These are phyloP conservation scores for Cassiopea andromeda DNA, from an alignment of 30 jellyfish, hydroid and myxozoan genomes.

Conservation along the genomic window DNA sequence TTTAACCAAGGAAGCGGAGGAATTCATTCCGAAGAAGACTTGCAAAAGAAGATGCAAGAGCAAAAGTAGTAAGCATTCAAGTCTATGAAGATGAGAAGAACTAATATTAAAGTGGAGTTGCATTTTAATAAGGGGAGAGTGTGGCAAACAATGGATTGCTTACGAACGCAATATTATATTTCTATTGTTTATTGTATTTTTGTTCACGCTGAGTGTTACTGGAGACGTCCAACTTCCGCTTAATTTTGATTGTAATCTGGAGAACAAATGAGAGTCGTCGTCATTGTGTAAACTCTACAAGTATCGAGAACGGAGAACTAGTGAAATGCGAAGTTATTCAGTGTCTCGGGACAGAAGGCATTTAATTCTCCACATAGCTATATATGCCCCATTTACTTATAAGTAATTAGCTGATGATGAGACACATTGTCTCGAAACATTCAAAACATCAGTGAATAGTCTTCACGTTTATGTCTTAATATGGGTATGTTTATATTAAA, in stretches of 20 bases:
- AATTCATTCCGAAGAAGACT: background rate
- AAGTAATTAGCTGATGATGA: too few relatives aligned
- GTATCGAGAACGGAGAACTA: background rate
- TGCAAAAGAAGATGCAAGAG: background rate
- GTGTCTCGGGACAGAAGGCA: background rate
- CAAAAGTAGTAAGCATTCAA: background rate
- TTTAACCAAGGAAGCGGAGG: constrained; percentile 12
- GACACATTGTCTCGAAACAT: too few relatives aligned
- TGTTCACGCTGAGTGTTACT: background rate
- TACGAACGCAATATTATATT: background rate
- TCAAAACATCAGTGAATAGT: too few relatives aligned
- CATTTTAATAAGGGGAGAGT: background rate
- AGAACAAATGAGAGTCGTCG: background rate
- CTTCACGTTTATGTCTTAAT: too few relatives aligned
- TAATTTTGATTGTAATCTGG: background rate
- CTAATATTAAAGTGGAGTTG: background rate
- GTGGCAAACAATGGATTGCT: background rate
- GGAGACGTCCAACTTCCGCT: background rate
- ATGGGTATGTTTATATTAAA: too few relatives aligned
- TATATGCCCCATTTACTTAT: too few relatives aligned
- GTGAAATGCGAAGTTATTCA: background rate
- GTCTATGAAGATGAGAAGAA: background rate
- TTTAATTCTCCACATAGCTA: background rate
- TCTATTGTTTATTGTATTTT: background rate
- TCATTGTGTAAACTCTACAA: background rate